phyloP scores from a whole-genome alignment of 2,113 vertebrate species.

The Peromyscus polionotus region DNA sequence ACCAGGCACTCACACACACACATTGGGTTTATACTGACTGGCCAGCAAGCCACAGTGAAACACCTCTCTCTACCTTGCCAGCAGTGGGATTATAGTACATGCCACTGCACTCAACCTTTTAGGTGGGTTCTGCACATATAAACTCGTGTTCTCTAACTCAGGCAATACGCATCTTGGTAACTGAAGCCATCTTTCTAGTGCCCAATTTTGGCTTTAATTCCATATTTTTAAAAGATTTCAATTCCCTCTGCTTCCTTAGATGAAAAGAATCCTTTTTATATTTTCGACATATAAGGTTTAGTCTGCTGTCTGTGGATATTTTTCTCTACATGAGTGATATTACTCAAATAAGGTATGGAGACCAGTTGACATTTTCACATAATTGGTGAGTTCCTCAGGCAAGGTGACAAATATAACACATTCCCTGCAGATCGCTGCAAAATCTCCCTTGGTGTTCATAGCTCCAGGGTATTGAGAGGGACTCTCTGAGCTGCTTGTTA shows the following conservation, averaged over 20 bases:
- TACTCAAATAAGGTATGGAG: slow-evolving; percentile 49
- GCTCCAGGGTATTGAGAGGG: background rate
- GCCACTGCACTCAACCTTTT: background rate
- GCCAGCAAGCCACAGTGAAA: background rate
- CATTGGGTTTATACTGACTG: background rate
- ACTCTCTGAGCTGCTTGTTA: background rate
- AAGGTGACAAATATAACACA: slow-evolving; percentile 58
- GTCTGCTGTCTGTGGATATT: background rate
- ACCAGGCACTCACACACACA: background rate
- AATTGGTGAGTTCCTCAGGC: slow-evolving; percentile 65
- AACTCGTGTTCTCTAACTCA: background rate
- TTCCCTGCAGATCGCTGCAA: background rate
- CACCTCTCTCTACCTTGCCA: background rate
- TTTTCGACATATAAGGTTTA: slow-evolving; percentile 18
- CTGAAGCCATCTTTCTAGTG: background rate
- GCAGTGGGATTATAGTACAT: background rate
- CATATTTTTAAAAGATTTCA: background rate
- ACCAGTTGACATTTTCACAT: slow-evolving; percentile 61
- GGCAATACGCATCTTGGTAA: background rate
- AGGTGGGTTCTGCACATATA: no score
- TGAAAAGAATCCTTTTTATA: background rate
- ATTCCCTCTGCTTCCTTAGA: background rate
- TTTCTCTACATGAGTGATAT: slow-evolving; percentile 15
- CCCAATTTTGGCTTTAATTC: background rate
- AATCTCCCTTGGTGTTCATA: background rate